These are phyloP conservation scores for Oreochromis aureus DNA, from an alignment of 2,113 vertebrate species.

Conservation along the genomic window DNA sequence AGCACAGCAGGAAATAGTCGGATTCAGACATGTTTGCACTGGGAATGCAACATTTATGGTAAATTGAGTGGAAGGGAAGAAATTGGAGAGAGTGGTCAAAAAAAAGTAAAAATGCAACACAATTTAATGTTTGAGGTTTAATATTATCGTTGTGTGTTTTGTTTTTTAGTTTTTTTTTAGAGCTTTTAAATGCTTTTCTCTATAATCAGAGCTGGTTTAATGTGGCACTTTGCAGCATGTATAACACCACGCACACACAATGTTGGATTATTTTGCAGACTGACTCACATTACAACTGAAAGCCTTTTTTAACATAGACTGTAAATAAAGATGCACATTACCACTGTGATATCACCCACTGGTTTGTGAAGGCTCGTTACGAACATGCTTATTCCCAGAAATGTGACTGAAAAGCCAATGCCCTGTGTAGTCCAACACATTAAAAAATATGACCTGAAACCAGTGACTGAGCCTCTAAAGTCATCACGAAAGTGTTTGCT, in stretches of 20 bases:
- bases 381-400: background rate
- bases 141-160: background rate
- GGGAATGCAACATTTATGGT: background rate
- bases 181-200: background rate
- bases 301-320: background rate
- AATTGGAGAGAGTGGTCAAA: background rate
- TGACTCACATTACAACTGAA: background rate
- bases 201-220: background rate
- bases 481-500: background rate
- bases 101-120: background rate
- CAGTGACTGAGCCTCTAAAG: background rate
- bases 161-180: background rate
- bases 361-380: background rate
- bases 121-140: background rate
- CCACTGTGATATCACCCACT: background rate
- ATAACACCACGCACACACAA: accelerated
- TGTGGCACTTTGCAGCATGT: background rate
- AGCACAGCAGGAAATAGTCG: background rate
- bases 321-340: background rate
- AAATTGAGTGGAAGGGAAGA: background rate
- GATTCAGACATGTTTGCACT: background rate
- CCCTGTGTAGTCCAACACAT: background rate
- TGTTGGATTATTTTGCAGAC: background rate
- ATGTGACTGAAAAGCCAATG: background rate
- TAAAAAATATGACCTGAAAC: background rate